Conservation (phyloP, 2,888 invertebrate species). For the Sturmia bella region DNA sequence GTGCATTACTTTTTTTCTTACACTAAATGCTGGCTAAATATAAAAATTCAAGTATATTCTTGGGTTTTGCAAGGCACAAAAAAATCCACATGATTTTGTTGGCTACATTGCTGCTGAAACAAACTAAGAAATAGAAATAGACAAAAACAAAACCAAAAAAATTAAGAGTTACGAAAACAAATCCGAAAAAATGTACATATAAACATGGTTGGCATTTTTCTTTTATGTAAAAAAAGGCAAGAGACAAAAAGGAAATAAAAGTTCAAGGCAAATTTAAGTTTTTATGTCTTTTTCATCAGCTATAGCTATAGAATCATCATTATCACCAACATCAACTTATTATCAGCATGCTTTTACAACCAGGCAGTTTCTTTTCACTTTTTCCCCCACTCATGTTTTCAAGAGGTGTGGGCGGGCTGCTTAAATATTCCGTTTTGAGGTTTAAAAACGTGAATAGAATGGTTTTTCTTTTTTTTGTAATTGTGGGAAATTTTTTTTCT, state of each 20-base stretch:
- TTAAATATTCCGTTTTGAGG: constrained; percentile 46
- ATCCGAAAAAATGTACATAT: constrained; percentile 33
- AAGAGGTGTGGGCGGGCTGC: neutral
- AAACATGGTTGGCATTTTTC: constrained; percentile 50
- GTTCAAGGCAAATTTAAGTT: constrained; percentile 67
- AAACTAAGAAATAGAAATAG: constrained; percentile 22
- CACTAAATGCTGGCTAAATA: constrained; percentile 32
- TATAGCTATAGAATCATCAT: constrained; percentile 28
- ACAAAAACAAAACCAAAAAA: constrained; percentile 4
- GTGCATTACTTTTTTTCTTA: constrained; percentile 8
- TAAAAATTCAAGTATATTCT: constrained; percentile 3
- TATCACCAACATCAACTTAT: constrained; percentile 29
- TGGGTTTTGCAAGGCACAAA: constrained; percentile 10
- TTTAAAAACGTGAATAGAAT: constrained; percentile 30
- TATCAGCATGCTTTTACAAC: constrained; percentile 40
- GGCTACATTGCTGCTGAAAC: constrained; percentile 46
- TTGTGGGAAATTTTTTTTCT: constrained; percentile 27
- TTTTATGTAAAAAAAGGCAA: constrained; percentile 13
- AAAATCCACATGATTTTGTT: constrained; percentile 12
- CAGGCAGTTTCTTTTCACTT: constrained; percentile 9
- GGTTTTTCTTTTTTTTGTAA: constrained; percentile 26
- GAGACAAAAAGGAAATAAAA: constrained; percentile 60
- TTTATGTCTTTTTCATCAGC: constrained; percentile 36
- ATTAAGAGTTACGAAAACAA: neutral
- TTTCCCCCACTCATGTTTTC: neutral